Evolutionary conservation across 2,797 vertebrate species (phyloP).

Genomic region (Siniperca undulata): DNA sequence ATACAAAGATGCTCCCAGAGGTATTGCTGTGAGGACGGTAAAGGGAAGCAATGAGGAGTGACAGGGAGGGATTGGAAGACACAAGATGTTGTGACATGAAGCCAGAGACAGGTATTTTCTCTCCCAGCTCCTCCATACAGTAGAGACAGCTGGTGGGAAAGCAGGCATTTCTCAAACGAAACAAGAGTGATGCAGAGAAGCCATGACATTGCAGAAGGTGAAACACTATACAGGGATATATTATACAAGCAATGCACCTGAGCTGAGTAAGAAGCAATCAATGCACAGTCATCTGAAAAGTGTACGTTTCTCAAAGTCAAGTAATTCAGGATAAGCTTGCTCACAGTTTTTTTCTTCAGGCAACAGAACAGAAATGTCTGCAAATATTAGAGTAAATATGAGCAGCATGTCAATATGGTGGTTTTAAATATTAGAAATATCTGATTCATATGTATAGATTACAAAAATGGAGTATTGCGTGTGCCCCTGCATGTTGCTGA

Average conservation of each 20-base stretch:
- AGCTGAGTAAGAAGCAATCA: slow-evolving; percentile 72
- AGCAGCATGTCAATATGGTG: slow-evolving; percentile 1
- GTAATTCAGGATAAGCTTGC: slow-evolving; percentile 42
- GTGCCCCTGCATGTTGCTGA: slow-evolving; percentile 13
- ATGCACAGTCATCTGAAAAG: slow-evolving; percentile 65
- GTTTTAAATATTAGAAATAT: slow-evolving; percentile 28
- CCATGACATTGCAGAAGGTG: slow-evolving; percentile 82
- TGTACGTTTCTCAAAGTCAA: slow-evolving; percentile 67
- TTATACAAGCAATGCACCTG: slow-evolving; percentile 66
- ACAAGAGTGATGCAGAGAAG: slow-evolving; percentile 69
- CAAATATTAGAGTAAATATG: slow-evolving; percentile 27
- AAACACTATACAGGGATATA: slow-evolving; percentile 69
- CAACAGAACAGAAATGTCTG: slow-evolving; percentile 35
- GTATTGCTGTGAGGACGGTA: slow-evolving; percentile 68
- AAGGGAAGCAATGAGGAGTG: slow-evolving; percentile 78
- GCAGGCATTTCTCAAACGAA: slow-evolving; percentile 63
- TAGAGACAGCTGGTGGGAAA: slow-evolving; percentile 66
- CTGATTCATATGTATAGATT: slow-evolving; percentile 3
- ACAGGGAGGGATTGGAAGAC: slow-evolving; percentile 76
- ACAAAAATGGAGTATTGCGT: slow-evolving; percentile 9
- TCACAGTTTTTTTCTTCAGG: not conserved
- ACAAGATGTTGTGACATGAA: slow-evolving; percentile 77
- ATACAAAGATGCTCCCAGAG: slow-evolving; percentile 82
- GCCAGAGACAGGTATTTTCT: slow-evolving; percentile 76
- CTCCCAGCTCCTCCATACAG: slow-evolving; percentile 60